These are phyloP conservation scores for Progne subis DNA, from an alignment of 2,113 vertebrate genomes.

Conservation along the genomic window DNA sequence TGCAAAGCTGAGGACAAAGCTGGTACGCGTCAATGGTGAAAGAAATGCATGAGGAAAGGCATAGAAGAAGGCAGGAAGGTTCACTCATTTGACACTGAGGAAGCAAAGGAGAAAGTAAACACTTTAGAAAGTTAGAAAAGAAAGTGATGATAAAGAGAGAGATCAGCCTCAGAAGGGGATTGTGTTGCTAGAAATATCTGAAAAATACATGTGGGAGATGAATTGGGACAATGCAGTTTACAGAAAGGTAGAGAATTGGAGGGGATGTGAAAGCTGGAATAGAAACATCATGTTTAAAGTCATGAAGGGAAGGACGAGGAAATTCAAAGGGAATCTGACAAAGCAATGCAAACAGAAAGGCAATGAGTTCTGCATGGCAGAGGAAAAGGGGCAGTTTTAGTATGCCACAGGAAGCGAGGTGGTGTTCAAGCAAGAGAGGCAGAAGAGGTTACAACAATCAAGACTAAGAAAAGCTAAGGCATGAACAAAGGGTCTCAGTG, in stretches of 20 bases:
- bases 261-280: not conserved
- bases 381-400: not conserved
- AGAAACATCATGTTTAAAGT: not conserved
- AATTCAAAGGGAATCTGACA: not conserved
- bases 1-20: not conserved
- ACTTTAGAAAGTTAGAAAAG: not conserved
- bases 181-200: not conserved
- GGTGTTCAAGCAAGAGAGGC: not conserved
- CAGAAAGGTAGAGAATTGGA: not conserved
- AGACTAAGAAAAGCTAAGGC: not conserved
- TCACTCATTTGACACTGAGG: not conserved
- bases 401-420: not conserved
- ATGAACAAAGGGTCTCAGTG: not conserved
- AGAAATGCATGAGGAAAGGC: not conserved
- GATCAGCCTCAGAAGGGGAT: not conserved
- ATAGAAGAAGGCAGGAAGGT: not conserved
- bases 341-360: not conserved
- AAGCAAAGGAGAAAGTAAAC: constrained; percentile 12
- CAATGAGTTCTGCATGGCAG: not conserved
- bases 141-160: not conserved
- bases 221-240: not conserved
- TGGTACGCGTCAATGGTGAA: not conserved
- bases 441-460: not conserved
- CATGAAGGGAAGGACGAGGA: not conserved
- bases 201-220: not conserved